Conservation (phyloP, 2,888 invertebrate species). For the Psylliodes chrysocephalus region DNA sequence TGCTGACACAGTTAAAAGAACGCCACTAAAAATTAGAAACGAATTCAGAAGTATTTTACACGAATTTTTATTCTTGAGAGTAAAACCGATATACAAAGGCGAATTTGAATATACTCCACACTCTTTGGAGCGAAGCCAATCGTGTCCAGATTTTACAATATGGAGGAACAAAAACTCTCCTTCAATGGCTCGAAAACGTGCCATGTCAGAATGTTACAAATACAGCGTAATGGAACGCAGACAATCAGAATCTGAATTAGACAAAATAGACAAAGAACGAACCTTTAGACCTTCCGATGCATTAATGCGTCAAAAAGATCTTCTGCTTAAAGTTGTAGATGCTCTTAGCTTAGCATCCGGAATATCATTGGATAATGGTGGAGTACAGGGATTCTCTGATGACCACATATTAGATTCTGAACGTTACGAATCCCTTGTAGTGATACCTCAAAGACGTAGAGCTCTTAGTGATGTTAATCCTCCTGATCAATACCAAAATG, state of each 20-base stretch:
- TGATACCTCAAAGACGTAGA: conserved; percentile 65
- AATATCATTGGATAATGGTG: conserved; percentile 61
- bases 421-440: conserved; percentile 54
- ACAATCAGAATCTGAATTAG: conserved; percentile 70
- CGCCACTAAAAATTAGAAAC: conserved; percentile 78
- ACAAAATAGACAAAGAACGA: conserved; percentile 79
- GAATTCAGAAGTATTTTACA: conserved; percentile 59
- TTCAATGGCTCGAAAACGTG: conserved; percentile 66
- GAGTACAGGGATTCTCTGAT: conserved; percentile 78
- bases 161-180: conserved; percentile 64
- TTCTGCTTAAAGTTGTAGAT: conserved; percentile 81
- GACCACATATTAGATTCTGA: conserved; percentile 80
- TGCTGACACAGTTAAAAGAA: conserved; percentile 79
- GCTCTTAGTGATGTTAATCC: conserved; percentile 71
- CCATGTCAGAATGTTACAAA: conserved; percentile 72
- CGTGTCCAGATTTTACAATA: conserved; percentile 79
- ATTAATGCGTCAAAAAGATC: conserved; percentile 78
- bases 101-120: conserved; percentile 64
- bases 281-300: conserved; percentile 77
- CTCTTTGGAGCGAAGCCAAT: conserved; percentile 68
- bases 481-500: conserved; percentile 54
- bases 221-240: conserved; percentile 73
- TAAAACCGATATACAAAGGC: conserved; percentile 79
- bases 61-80: conserved; percentile 83
- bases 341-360: conserved; percentile 72